Conservation (phyloP, 2,888 invertebrate genomes). For the Heliconius aoede region DNA sequence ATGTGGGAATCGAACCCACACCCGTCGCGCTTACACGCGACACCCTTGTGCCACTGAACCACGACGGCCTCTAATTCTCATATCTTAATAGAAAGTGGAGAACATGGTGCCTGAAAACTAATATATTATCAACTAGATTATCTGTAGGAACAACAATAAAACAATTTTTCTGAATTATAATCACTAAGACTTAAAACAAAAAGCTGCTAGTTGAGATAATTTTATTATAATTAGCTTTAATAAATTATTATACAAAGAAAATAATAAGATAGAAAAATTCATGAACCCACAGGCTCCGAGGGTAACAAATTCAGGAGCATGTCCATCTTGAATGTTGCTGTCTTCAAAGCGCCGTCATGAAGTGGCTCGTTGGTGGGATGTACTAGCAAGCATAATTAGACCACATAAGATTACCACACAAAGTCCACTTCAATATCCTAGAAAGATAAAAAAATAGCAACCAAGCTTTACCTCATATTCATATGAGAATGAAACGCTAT, state of each 20-base stretch:
- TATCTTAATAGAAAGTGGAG: too few species aligned
- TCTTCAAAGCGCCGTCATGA: constrained; percentile 41
- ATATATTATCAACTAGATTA: too few species aligned
- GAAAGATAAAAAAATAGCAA: not conserved
- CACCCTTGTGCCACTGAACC: too few species aligned
- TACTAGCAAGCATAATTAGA: constrained; percentile 29
- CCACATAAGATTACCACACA: constrained; percentile 26
- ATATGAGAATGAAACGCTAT: not conserved
- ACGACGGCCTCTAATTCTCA: too few species aligned
- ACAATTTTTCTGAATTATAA: not conserved
- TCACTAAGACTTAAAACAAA: not conserved
- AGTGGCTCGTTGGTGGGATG: constrained; percentile 40
- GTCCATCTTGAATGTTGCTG: constrained; percentile 41
- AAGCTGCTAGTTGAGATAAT: not conserved
- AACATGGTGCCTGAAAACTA: too few species aligned
- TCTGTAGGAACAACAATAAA: too few species aligned
- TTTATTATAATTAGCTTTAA: not conserved
- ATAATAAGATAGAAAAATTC: constrained; percentile 37
- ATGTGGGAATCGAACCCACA: too few species aligned
- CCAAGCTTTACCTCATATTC: not conserved
- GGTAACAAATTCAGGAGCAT: constrained; percentile 47
- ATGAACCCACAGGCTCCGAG: constrained; percentile 29
- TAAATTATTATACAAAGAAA: not conserved
- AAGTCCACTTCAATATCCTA: not conserved
- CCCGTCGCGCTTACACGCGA: too few species aligned